A percentile compares a stretch with the other conserved stretches of the same genome.
Conservation (phyloP, 2,888 invertebrate species). For the Lycophotia porphyrea region DNA sequence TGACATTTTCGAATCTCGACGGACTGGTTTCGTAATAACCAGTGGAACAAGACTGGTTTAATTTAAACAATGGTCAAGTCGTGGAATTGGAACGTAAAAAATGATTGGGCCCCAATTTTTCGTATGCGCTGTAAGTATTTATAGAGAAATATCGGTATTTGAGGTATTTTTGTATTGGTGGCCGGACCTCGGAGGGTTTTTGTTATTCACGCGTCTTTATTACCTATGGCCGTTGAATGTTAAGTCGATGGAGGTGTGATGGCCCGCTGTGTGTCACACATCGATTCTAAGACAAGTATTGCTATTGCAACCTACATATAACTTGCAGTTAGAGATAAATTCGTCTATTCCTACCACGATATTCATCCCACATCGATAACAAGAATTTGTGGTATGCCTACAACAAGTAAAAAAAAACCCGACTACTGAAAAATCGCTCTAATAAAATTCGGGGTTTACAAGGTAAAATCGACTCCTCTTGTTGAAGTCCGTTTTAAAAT, state of each 20-base stretch:
- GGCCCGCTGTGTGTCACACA: slow-evolving; percentile 37
- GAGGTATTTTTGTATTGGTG: slow-evolving; percentile 57
- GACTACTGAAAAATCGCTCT: too few species aligned
- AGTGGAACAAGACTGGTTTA: slow-evolving; percentile 57
- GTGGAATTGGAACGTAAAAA: slow-evolving; percentile 52
- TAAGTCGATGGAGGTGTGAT: slow-evolving; percentile 58
- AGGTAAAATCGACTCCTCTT: too few species aligned
- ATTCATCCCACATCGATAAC: background rate
- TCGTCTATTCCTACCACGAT: slow-evolving; percentile 8
- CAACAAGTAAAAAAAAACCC: too few species aligned
- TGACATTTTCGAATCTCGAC: slow-evolving; percentile 67
- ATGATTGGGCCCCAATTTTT: slow-evolving; percentile 50
- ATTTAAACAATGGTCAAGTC: slow-evolving; percentile 39
- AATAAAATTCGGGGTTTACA: too few species aligned
- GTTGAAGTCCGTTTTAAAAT: too few species aligned
- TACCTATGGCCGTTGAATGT: slow-evolving; percentile 71
- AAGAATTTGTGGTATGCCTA: too few species aligned
- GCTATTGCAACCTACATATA: background rate
- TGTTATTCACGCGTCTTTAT: slow-evolving; percentile 73
- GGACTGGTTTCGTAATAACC: slow-evolving; percentile 67
- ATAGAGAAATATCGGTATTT: slow-evolving; percentile 62
- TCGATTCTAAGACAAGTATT: slow-evolving; percentile 1
- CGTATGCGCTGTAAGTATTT: slow-evolving; percentile 58
- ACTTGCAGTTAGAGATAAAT: background rate
- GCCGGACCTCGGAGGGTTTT: slow-evolving; percentile 68